These are phyloP conservation scores for Oreamnos americanus DNA, from an alignment of 2,113 vertebrate species.

Conservation along the genomic window DNA sequence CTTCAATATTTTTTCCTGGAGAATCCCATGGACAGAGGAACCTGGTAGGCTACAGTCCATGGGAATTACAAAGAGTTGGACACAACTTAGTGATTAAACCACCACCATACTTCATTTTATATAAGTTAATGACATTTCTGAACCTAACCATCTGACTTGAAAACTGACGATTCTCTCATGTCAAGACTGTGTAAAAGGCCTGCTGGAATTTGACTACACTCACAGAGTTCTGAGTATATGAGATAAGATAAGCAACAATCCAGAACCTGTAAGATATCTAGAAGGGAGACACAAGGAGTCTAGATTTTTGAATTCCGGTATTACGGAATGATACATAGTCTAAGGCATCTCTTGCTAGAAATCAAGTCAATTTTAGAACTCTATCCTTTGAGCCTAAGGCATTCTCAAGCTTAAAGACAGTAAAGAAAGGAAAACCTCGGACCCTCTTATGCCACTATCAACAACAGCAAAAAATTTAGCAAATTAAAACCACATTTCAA, in stretches of 20 bases:
- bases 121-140: neutral
- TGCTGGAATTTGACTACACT: neutral
- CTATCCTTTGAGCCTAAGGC: neutral
- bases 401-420: neutral
- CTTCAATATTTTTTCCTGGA: neutral
- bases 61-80: neutral
- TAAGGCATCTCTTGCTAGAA: neutral
- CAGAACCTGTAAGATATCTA: neutral
- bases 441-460: neutral
- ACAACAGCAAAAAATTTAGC: neutral
- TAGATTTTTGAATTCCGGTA: neutral
- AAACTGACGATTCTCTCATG: neutral
- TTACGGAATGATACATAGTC: neutral
- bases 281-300: neutral
- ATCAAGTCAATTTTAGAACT: neutral
- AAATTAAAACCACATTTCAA: neutral
- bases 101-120: neutral
- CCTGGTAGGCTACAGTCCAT: neutral
- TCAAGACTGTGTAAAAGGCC: neutral
- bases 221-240: neutral
- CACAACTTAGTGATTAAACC: neutral
- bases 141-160: neutral
- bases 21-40: neutral
- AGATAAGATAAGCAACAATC: neutral
- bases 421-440: neutral